Evolutionary conservation across 2,113 vertebrate species (phyloP).

Genomic region (Eptesicus fuscus): DNA sequence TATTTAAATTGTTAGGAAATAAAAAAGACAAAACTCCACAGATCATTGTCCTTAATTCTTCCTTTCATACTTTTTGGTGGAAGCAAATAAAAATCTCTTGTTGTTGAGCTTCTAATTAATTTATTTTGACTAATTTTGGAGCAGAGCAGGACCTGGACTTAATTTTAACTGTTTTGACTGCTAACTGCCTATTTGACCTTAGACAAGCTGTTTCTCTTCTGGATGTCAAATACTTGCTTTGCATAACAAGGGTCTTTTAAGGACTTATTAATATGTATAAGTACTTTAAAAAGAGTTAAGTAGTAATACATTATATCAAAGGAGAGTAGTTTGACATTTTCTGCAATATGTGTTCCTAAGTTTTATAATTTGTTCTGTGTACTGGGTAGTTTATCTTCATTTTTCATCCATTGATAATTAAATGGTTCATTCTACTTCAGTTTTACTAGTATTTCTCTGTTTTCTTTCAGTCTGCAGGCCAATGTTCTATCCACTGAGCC

Average conservation of each 20-base stretch:
- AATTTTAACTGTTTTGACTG: conserved; percentile 27
- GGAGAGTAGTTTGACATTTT: conserved; percentile 23
- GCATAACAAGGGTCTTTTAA: neutral
- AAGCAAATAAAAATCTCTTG: conserved; percentile 14
- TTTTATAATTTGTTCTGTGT: conserved; percentile 2
- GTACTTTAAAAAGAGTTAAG: conserved; percentile 20
- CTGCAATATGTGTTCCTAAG: neutral
- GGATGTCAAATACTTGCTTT: conserved; percentile 17
- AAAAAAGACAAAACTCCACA: neutral
- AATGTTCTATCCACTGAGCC: too few relatives aligned
- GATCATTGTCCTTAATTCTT: conserved; percentile 25
- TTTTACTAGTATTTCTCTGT: neutral
- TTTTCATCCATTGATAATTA: neutral
- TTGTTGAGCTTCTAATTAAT: conserved; percentile 21
- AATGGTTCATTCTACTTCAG: neutral
- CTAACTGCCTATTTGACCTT: neutral
- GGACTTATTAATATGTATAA: neutral
- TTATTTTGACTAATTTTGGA: conserved; percentile 33
- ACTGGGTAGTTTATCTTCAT: conserved; percentile 13
- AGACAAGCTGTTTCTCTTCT: neutral
- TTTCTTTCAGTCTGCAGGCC: too few relatives aligned
- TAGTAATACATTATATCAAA: neutral
- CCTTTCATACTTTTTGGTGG: neutral
- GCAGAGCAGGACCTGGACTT: neutral
- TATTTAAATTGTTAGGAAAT: conserved; percentile 7